Conservation (phyloP, 2,797 vertebrate genomes). For the Urocyon cinereoargenteus region DNA sequence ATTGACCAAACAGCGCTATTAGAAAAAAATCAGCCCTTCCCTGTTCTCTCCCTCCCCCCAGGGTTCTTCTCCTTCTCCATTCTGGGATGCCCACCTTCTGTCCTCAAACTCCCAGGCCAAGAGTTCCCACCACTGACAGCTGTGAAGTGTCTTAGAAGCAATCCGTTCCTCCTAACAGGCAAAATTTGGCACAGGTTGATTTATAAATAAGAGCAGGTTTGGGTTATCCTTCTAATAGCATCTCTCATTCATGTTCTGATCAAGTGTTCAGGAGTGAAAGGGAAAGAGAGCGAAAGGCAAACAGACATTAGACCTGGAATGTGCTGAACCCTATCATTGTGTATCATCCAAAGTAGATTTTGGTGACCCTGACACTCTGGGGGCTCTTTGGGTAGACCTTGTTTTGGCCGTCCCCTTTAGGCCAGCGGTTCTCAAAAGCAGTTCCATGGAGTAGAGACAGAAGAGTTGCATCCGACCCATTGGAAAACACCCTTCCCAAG, state of each 20-base stretch:
- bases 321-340: background rate
- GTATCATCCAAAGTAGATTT: background rate
- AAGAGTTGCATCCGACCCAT: background rate
- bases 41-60: background rate
- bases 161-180: slow-evolving; percentile 47
- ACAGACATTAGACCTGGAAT: background rate
- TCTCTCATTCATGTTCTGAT: slow-evolving; percentile 8
- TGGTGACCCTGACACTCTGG: background rate
- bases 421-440: background rate
- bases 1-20: background rate
- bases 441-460: background rate
- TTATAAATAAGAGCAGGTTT: slow-evolving; percentile 45
- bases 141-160: slow-evolving; percentile 38
- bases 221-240: background rate
- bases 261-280: background rate
- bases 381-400: background rate
- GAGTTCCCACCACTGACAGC: background rate
- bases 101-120: background rate
- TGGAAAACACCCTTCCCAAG: background rate
- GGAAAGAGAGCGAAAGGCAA: background rate
- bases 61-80: slow-evolving; percentile 21
- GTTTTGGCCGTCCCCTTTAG: background rate
- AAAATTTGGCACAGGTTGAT: slow-evolving; percentile 3
- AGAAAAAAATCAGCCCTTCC: slow-evolving; percentile 33
- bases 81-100: background rate